These are phyloP conservation scores for Capreolus pygargus DNA, from an alignment of 2,113 vertebrate genomes.

Conservation along the genomic window DNA sequence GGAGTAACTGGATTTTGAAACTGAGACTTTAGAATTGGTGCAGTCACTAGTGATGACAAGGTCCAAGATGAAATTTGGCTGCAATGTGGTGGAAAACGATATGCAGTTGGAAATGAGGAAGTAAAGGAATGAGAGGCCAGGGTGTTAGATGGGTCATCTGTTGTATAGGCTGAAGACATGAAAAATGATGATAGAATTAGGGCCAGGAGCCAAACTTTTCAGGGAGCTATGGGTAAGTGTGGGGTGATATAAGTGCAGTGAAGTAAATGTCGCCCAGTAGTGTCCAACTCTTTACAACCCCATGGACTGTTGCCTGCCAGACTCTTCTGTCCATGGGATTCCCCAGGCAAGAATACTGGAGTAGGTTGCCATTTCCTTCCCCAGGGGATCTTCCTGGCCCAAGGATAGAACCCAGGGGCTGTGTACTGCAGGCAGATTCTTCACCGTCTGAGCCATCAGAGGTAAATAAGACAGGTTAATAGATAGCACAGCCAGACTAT, in stretches of 20 bases:
- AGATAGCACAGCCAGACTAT: not conserved
- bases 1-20: not conserved
- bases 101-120: not conserved
- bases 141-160: not conserved
- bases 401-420: not conserved
- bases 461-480: not conserved
- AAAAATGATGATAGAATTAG: slow-evolving; percentile 5
- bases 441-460: not conserved
- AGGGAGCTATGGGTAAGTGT: not conserved
- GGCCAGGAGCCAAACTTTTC: not conserved
- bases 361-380: not conserved
- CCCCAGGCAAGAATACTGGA: not conserved
- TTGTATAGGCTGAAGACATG: not conserved
- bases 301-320: not conserved
- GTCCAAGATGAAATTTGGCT: slow-evolving; percentile 41
- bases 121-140: not conserved
- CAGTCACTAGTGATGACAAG: slow-evolving; percentile 30
- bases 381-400: not conserved
- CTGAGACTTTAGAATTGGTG: not conserved
- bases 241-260: not conserved
- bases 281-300: not conserved
- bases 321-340: not conserved
- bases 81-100: not conserved
- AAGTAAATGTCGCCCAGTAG: not conserved
- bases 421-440: not conserved